phyloP scores from a whole-genome alignment of 2,113 vertebrate genomes.

The Hippocampus guttulatus region DNA sequence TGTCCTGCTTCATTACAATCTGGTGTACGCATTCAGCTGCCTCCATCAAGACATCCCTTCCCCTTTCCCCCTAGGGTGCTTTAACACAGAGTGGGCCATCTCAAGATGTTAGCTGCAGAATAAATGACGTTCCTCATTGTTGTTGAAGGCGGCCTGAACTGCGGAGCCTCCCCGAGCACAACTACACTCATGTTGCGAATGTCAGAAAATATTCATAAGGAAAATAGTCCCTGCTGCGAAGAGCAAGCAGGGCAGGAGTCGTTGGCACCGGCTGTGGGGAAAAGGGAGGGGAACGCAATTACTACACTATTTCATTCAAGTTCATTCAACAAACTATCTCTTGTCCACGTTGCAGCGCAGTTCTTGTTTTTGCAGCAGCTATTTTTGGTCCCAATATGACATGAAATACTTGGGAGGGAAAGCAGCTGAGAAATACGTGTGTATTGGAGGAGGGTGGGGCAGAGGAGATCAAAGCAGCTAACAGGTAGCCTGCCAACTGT shows the following conservation, averaged over 20 bases:
- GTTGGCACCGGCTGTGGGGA: not conserved
- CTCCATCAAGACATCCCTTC: slow-evolving; percentile 52
- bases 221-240: slow-evolving; percentile 16
- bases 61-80: slow-evolving; percentile 42
- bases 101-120: slow-evolving; percentile 61
- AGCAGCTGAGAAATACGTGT: slow-evolving; percentile 38
- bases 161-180: slow-evolving; percentile 32
- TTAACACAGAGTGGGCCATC: slow-evolving; percentile 53
- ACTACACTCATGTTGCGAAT: slow-evolving; percentile 29
- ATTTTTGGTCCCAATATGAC: slow-evolving; percentile 58
- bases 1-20: slow-evolving; percentile 73
- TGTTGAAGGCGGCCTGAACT: slow-evolving; percentile 41
- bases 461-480: slow-evolving; percentile 46
- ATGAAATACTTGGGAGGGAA: slow-evolving; percentile 46
- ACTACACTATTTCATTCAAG: slow-evolving; percentile 43
- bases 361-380: slow-evolving; percentile 31
- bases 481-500: slow-evolving; percentile 53
- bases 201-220: slow-evolving; percentile 5
- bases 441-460: slow-evolving; percentile 16
- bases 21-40: slow-evolving; percentile 67
- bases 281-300: slow-evolving; percentile 6
- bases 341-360: slow-evolving; percentile 37
- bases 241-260: slow-evolving; percentile 16
- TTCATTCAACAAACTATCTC: slow-evolving; percentile 48
- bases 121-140: slow-evolving; percentile 58